Base-by-base conservation (phyloP, 2,888 invertebrate species). In the Barypeithes pellucidus region DNA sequence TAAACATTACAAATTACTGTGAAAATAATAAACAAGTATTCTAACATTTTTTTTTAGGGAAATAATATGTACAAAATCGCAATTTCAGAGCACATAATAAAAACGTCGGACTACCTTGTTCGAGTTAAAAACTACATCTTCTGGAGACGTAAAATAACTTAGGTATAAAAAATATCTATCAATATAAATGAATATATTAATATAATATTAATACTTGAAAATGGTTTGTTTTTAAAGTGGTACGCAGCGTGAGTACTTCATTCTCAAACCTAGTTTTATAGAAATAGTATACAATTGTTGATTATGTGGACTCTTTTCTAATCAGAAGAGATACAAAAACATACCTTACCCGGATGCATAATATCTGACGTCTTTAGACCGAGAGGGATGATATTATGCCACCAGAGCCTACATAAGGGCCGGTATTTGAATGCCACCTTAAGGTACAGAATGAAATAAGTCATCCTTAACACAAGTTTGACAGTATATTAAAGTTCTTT, bases 1-100 rank as follows among this genome's bases (percentile, higher is more conserved):
- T 75, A 75, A 75, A 75, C 67, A 83, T 82, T 83, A 84, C 82
- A 83, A 73, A 75, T 67, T 82, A 82, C 82, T 63, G 83, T 83
- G 84, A 80, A 82, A 82, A 80, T 81, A 82, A 83, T 84, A 85
- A 85, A 85, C 84, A 84, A 82, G 81, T 84, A 85, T 84, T 85
- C 84, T 84, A 85, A 84, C 84, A 83, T 84, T 83, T 84, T 81
- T n/a, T 80, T 83, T 76, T 80, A 80, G 78, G 80, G 81, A 83
- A 47, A 47, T 82, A 80, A 83, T 84, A 84, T 79, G 84, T 83
- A 83, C 84, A 80, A 77, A 75, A 68, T 60, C 61, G 47, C 50
- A 60, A 78, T 83, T 81, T 80, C 80, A 82, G 81, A 82, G 79
- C 81, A 75, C 71, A 67, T 71, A 80, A 82, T 82, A 83, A 83